phyloP scores from a whole-genome alignment of 1,140 invertebrate genomes.

The Drosophila ironensis region DNA sequence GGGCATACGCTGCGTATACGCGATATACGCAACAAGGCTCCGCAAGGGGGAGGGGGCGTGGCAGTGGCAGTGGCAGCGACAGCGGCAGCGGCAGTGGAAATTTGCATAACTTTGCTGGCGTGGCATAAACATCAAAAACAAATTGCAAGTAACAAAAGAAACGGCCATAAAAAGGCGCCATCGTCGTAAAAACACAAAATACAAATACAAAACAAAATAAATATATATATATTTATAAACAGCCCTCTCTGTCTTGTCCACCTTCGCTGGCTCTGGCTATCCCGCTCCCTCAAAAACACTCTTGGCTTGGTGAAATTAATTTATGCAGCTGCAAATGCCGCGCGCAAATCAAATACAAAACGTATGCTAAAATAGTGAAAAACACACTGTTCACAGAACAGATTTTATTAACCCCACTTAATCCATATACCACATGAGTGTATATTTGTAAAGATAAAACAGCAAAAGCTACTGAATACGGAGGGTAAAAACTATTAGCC shows the following conservation, averaged over 20 bases:
- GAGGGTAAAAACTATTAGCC: too few relatives aligned
- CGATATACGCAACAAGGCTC: constrained; percentile 17
- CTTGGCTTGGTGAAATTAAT: constrained; percentile 33
- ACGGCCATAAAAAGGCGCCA: constrained; percentile 65
- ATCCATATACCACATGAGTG: too few relatives aligned
- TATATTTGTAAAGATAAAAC: not conserved
- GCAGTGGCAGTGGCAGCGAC: not conserved
- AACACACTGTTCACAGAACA: too few relatives aligned
- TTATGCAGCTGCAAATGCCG: constrained; percentile 30
- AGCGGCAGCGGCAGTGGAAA: constrained; percentile 14
- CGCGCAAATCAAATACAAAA: constrained; percentile 33
- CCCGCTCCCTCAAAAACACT: not conserved
- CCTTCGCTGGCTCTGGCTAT: not conserved
- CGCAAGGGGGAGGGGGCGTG: constrained; percentile 20
- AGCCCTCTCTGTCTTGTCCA: not conserved
- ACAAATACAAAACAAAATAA: constrained; percentile 3
- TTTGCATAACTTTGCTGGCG: constrained; percentile 72
- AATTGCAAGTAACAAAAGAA: constrained; percentile 63
- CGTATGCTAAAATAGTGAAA: constrained; percentile 1
- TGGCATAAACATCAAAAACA: constrained; percentile 57
- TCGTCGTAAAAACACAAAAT: constrained; percentile 48
- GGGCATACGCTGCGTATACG: constrained; percentile 31
- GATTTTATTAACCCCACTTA: too few relatives aligned
- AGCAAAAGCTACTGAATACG: not conserved
- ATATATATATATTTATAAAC: not conserved